Percentiles rank a stretch among this genome's conserved stretches.
These are phyloP conservation scores for Nannoperca obscura DNA, from an alignment of 2,797 vertebrate genomes.

Conservation along the genomic window DNA sequence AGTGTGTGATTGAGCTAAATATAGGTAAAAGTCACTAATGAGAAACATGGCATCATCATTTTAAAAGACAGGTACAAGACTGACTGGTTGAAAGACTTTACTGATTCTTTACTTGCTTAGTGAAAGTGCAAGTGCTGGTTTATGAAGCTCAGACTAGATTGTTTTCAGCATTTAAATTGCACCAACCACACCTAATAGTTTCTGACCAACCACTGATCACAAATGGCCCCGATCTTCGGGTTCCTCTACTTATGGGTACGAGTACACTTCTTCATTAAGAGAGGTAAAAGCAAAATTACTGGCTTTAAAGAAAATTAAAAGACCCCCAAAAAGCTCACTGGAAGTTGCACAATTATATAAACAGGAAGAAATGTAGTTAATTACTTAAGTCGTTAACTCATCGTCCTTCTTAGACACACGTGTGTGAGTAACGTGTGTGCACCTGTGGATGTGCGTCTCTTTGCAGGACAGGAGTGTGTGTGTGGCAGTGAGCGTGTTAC, in stretches of 20 bases:
- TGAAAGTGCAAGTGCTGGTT: background rate
- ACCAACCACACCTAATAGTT: background rate
- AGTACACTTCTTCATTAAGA: background rate
- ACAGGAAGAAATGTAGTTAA: background rate
- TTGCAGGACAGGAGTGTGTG: conserved; percentile 92
- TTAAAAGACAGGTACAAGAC: background rate
- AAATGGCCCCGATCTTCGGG: background rate
- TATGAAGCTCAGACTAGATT: background rate
- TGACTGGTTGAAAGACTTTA: background rate
- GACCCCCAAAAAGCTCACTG: background rate
- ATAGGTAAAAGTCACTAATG: background rate
- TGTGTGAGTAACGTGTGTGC: conserved; percentile 2
- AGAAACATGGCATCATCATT: background rate
- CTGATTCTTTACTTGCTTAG: background rate
- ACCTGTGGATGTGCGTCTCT: conserved; percentile 5
- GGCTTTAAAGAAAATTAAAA: background rate
- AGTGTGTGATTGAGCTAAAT: conserved; percentile 1
- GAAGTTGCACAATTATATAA: background rate
- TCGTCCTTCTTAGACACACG: background rate
- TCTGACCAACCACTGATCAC: background rate
- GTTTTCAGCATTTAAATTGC: background rate
- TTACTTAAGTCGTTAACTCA: background rate
- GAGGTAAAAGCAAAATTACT: background rate
- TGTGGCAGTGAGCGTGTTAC: conserved; percentile 87
- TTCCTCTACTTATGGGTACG: background rate